These are phyloP conservation scores for Eupithecia centaureata DNA, from an alignment of 2,888 invertebrate species.

Conservation along the genomic window DNA sequence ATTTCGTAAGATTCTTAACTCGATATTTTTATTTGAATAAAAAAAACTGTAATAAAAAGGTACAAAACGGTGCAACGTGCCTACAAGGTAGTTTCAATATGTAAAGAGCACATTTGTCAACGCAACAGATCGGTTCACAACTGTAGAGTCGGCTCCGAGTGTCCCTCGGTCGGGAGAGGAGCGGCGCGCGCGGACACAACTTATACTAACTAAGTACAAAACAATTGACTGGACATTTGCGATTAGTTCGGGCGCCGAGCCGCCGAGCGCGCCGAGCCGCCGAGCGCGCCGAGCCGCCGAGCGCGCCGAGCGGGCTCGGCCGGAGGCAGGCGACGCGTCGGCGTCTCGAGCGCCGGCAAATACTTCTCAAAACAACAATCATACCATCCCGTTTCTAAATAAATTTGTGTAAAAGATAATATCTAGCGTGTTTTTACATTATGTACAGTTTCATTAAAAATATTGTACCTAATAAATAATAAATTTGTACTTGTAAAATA, in stretches of 20 bases:
- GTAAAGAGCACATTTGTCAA: constrained; percentile 61
- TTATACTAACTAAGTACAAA: constrained; percentile 45
- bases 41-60: constrained; percentile 62
- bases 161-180: too few relatives aligned
- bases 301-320: constrained; percentile 19
- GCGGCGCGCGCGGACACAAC: constrained; percentile 38
- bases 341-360: constrained; percentile 51
- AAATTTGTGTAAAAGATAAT: constrained; percentile 80
- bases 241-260: constrained; percentile 53
- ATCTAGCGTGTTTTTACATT: constrained; percentile 81
- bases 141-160: too few relatives aligned
- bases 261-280: constrained; percentile 30
- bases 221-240: constrained; percentile 63
- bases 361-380: constrained; percentile 69
- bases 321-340: not conserved
- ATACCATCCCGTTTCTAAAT: constrained; percentile 75
- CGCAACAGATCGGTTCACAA: too few relatives aligned
- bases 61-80: constrained; percentile 70
- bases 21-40: constrained; percentile 63
- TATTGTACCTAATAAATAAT: constrained; percentile 74
- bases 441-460: constrained; percentile 78
- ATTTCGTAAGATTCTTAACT: constrained; percentile 76
- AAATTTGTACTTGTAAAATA: constrained; percentile 81
- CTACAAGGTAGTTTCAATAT: constrained; percentile 61
- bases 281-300: constrained; percentile 14